Evolutionary conservation across 2,888 invertebrate genomes (phyloP).

Genomic region (Drosophila phalerata): DNA sequence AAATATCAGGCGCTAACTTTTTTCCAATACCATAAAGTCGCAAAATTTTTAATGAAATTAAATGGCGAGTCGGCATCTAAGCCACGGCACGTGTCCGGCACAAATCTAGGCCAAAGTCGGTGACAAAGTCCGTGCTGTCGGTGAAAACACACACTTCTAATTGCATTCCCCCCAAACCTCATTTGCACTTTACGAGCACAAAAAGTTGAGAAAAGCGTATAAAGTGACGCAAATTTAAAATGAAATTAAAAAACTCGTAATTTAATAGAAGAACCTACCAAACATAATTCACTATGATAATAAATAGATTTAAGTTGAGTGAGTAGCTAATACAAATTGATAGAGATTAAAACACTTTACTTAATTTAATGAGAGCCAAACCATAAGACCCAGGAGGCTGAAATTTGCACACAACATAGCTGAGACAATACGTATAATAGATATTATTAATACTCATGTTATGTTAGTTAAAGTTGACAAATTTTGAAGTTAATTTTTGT

Average conservation of each 20-base stretch:
- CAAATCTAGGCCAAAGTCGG: slow-evolving; percentile 32
- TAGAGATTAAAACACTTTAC: too few relatives aligned
- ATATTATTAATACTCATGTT: too few relatives aligned
- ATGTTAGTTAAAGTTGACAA: too few relatives aligned
- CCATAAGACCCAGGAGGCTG: too few relatives aligned
- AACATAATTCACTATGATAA: too few relatives aligned
- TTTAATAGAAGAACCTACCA: not conserved
- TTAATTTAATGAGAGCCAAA: too few relatives aligned
- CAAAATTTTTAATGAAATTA: slow-evolving; percentile 63
- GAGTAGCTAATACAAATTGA: too few relatives aligned
- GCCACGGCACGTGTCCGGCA: slow-evolving; percentile 48
- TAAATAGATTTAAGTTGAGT: too few relatives aligned
- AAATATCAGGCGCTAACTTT: slow-evolving; percentile 52
- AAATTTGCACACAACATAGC: too few relatives aligned
- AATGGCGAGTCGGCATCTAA: slow-evolving; percentile 33
- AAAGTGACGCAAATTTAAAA: not conserved
- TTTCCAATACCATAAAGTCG: slow-evolving; percentile 48
- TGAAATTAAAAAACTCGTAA: not conserved
- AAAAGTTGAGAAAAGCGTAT: not conserved
- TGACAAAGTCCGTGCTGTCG: slow-evolving; percentile 11
- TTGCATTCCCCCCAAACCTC: slow-evolving; percentile 29
- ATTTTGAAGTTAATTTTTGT: too few relatives aligned
- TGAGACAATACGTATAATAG: too few relatives aligned
- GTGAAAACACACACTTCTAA: slow-evolving; percentile 39
- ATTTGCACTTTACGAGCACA: slow-evolving; percentile 21